These are phyloP conservation scores for Magallana ariakensis DNA, from an alignment of 1,140 invertebrate species.

Conservation along the genomic window DNA sequence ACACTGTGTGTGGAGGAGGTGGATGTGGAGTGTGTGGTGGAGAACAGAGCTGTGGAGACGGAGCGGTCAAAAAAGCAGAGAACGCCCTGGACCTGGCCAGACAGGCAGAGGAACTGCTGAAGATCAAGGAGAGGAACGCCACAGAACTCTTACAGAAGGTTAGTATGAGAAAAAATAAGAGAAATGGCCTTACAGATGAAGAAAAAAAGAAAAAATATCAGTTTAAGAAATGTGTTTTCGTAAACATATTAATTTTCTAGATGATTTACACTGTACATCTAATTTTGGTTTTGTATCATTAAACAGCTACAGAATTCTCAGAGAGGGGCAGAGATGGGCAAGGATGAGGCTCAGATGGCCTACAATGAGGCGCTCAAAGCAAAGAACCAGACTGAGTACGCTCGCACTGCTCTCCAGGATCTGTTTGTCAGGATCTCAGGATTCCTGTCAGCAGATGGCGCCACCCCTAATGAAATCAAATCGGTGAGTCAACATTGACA, in stretches of 20 bases:
- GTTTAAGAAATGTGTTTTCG: too few species aligned
- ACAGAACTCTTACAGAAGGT: constrained; percentile 82
- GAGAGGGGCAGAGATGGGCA: constrained; percentile 82
- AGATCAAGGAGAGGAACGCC: constrained; percentile 89
- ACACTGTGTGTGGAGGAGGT: constrained; percentile 94
- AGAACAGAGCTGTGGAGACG: constrained; percentile 90
- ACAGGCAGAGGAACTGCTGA: constrained; percentile 89
- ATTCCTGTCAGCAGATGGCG: constrained; percentile 87
- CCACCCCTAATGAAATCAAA: constrained; percentile 90
- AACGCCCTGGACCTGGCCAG: constrained; percentile 91
- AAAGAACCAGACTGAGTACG: constrained; percentile 82
- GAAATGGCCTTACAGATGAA: too few species aligned
- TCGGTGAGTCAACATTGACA: constrained; percentile 82
- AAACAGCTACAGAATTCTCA: constrained; percentile 83
- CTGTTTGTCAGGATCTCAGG: constrained; percentile 87
- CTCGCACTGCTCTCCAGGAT: constrained; percentile 81
- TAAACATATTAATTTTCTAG: too few species aligned
- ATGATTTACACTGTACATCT: background rate
- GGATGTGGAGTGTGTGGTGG: constrained; percentile 93
- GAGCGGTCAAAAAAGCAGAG: constrained; percentile 91
- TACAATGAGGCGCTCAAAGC: constrained; percentile 82
- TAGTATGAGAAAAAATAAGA: constrained; percentile 57
- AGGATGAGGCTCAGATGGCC: constrained; percentile 83
- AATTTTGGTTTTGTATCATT: background rate
- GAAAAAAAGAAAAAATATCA: too few species aligned